These are phyloP conservation scores for Cheirogaleus major DNA, from an alignment of 2,797 vertebrate species.

Conservation along the genomic window DNA sequence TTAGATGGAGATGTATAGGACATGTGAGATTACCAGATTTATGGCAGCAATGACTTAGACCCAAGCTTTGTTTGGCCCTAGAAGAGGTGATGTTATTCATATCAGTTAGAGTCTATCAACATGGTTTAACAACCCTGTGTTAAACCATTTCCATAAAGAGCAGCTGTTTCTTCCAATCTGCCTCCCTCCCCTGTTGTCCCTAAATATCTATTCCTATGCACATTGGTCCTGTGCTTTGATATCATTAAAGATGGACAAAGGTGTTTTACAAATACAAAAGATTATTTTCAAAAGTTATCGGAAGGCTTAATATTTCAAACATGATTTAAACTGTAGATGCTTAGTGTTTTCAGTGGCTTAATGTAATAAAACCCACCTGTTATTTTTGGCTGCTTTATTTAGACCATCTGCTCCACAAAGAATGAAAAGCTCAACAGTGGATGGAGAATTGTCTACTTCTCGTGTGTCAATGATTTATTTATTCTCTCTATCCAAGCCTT, in stretches of 20 bases:
- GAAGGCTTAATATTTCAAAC: conserved; percentile 57
- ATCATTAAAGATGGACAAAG: conserved; percentile 37
- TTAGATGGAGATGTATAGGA: neutral
- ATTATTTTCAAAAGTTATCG: conserved; percentile 57
- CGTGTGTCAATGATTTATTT: conserved; percentile 85
- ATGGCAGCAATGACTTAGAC: conserved; percentile 25
- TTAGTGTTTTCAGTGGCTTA: conserved; percentile 77
- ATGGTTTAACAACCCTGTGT: conserved; percentile 21
- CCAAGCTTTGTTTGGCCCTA: conserved; percentile 23
- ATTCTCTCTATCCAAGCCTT: conserved; percentile 76
- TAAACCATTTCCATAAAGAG: conserved; percentile 65
- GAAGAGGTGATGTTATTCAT: conserved; percentile 28
- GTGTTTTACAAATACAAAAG: conserved; percentile 35
- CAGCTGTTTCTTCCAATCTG: conserved; percentile 61
- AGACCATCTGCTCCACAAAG: conserved; percentile 84
- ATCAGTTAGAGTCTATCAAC: conserved; percentile 54
- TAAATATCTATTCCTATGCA: neutral
- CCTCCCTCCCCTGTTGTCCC: neutral
- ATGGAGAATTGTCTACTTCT: conserved; percentile 83
- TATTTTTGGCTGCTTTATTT: conserved; percentile 84
- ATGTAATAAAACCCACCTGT: conserved; percentile 83
- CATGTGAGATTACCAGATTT: neutral
- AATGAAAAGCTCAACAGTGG: conserved; percentile 78
- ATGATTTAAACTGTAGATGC: conserved; percentile 72
- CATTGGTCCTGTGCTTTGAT: neutral